Conservation (phyloP, 2,888 invertebrate species). For the Sesia apiformis region DNA sequence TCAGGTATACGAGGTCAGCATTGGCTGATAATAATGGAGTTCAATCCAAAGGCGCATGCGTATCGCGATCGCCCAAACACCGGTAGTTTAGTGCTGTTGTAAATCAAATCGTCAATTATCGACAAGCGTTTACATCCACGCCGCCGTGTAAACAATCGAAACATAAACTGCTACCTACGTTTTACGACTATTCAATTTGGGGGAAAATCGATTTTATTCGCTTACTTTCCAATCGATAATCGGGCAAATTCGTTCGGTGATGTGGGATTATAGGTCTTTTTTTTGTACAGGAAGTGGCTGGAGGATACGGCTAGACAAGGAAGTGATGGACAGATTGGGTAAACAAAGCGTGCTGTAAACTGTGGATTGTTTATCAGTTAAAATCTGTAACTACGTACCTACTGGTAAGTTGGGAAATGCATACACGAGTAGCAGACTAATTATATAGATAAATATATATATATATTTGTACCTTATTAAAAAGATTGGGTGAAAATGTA, state of each 20-base stretch:
- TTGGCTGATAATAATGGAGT: constrained; percentile 4
- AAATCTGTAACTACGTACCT: not conserved
- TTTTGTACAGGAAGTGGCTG: constrained; percentile 58
- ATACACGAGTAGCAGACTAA: too few relatives aligned
- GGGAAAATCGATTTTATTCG: constrained; percentile 75
- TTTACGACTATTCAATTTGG: constrained; percentile 69
- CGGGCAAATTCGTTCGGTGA: constrained; percentile 53
- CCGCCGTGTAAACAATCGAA: constrained; percentile 70
- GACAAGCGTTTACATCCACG: constrained; percentile 72
- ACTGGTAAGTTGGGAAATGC: too few relatives aligned
- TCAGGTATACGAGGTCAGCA: not conserved
- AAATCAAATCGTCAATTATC: constrained; percentile 75
- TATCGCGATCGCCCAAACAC: constrained; percentile 62
- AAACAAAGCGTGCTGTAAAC: constrained; percentile 36
- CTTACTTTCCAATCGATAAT: constrained; percentile 61
- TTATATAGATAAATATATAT: too few relatives aligned
- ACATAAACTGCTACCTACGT: constrained; percentile 63
- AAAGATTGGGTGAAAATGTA: too few relatives aligned
- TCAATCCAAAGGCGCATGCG: constrained; percentile 56
- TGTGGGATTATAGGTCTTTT: constrained; percentile 36
- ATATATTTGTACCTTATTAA: too few relatives aligned
- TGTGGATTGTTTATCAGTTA: constrained; percentile 20
- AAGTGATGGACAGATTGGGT: constrained; percentile 25
- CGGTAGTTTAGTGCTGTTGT: constrained; percentile 72
- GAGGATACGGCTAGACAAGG: constrained; percentile 44